Conservation (phyloP, 2,888 invertebrate genomes). For the Melangyna quadrimaculata region DNA sequence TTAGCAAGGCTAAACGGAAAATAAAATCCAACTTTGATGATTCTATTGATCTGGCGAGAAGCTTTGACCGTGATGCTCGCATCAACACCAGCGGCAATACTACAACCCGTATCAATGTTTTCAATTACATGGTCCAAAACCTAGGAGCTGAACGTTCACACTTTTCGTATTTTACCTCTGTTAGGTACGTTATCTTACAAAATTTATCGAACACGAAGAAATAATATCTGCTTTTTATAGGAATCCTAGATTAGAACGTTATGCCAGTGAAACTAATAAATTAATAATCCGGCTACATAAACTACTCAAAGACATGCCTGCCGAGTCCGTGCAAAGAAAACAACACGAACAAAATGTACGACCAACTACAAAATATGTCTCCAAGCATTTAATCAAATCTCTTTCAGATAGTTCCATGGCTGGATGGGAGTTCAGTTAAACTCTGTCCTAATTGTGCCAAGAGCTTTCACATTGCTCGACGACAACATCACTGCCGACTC, state of each 20-base stretch:
- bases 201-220: not conserved
- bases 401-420: slow-evolving; percentile 90
- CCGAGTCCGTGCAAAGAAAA: slow-evolving; percentile 87
- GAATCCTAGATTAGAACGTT: slow-evolving; percentile 89
- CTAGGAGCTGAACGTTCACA: slow-evolving; percentile 82
- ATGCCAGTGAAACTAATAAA: slow-evolving; percentile 97
- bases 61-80: slow-evolving; percentile 83
- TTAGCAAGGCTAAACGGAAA: slow-evolving; percentile 95
- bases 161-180: slow-evolving; percentile 88
- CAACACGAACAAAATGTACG: slow-evolving; percentile 85
- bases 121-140: slow-evolving; percentile 80
- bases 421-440: slow-evolving; percentile 93
- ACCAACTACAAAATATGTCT: not conserved
- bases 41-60: slow-evolving; percentile 83
- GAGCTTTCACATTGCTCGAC: slow-evolving; percentile 91
- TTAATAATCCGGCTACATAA: slow-evolving; percentile 96
- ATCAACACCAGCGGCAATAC: slow-evolving; percentile 74
- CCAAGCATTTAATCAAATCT: not conserved
- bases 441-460: slow-evolving; percentile 95
- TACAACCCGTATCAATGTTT: slow-evolving; percentile 75
- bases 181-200: slow-evolving; percentile 81
- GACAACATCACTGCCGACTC: slow-evolving; percentile 97
- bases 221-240: slow-evolving; percentile 77
- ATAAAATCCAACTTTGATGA: slow-evolving; percentile 89
- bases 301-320: slow-evolving; percentile 90